A percentile compares a stretch with the other conserved stretches of the same genome.
phyloP scores from a whole-genome alignment of 2,888 invertebrate species.

The Pollenia angustigena region DNA sequence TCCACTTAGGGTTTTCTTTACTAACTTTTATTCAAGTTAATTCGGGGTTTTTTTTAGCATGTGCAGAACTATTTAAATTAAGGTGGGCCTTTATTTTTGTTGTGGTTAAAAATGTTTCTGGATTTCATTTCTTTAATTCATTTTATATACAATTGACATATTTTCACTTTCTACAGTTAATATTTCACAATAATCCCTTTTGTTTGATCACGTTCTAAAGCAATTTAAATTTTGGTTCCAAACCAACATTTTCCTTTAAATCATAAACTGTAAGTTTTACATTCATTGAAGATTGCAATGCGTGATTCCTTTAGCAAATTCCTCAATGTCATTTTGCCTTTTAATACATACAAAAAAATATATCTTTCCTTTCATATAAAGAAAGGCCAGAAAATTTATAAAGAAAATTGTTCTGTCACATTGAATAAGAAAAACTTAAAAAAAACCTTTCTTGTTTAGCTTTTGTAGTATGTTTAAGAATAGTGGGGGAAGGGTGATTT shows the following conservation, averaged over 20 bases:
- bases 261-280: conserved; percentile 68
- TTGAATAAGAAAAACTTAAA: conserved; percentile 25
- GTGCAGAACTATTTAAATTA: no score
- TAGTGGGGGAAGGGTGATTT: conserved; percentile 12
- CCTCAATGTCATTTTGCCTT: conserved; percentile 49
- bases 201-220: conserved; percentile 45
- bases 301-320: conserved; percentile 67
- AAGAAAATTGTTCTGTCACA: conserved; percentile 41
- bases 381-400: conserved; percentile 10
- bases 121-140: no score
- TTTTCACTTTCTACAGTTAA: conserved; percentile 8
- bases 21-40: no score
- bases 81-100: no score
- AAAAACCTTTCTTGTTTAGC: conserved; percentile 1
- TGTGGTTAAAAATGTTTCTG: no score
- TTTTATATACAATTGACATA: background rate
- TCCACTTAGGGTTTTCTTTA: no score
- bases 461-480: background rate
- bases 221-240: conserved; percentile 29
- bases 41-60: no score
- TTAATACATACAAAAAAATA: background rate
- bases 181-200: conserved; percentile 2
- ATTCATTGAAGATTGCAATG: conserved; percentile 57
- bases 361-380: background rate
- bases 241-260: conserved; percentile 40